Percentiles rank a stretch among this genome's conserved stretches.
phyloP scores from a whole-genome alignment of 2,888 invertebrate species.

The Mayetiola destructor region DNA sequence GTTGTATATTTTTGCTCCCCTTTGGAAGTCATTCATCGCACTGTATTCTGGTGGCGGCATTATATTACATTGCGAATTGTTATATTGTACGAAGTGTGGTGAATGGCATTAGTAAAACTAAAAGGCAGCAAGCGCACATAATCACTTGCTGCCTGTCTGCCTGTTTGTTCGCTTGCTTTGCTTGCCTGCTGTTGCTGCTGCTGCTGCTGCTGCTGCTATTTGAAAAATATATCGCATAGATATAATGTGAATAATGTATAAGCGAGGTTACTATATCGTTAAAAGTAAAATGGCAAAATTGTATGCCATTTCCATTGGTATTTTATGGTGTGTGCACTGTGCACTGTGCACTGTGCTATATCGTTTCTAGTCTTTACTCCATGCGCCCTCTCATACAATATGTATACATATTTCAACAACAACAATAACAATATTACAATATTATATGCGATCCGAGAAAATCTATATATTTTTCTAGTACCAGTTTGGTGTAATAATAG shows the following conservation, averaged over 20 bases:
- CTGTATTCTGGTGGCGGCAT: slow-evolving; percentile 7
- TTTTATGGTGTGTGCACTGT: slow-evolving; percentile 8
- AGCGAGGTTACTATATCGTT: too few species aligned
- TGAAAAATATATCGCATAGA: too few species aligned
- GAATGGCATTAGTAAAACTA: slow-evolving; percentile 7
- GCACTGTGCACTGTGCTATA: background rate
- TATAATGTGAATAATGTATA: too few species aligned
- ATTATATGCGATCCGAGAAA: background rate
- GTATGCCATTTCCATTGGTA: slow-evolving; percentile 11
- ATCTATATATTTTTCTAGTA: too few species aligned
- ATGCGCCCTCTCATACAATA: too few species aligned
- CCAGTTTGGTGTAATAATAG: slow-evolving; percentile 1
- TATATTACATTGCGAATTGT: slow-evolving; percentile 11
- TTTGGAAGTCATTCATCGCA: background rate
- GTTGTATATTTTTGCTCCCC: background rate
- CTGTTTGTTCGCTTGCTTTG: too few species aligned
- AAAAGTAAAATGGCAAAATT: slow-evolving; percentile 8
- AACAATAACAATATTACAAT: too few species aligned
- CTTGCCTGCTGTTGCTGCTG: too few species aligned
- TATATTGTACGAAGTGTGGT: slow-evolving; percentile 9
- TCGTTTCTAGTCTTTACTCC: too few species aligned
- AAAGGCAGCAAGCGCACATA: slow-evolving; percentile 12
- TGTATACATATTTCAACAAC: slow-evolving; percentile 4
- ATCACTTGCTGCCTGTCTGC: slow-evolving; percentile 2
- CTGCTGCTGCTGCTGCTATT: too few species aligned